A percentile compares a stretch with the other conserved stretches of the same genome.
Evolutionary conservation across 2,888 invertebrate species (phyloP).

Genomic region (Dioctria rufipes): DNA sequence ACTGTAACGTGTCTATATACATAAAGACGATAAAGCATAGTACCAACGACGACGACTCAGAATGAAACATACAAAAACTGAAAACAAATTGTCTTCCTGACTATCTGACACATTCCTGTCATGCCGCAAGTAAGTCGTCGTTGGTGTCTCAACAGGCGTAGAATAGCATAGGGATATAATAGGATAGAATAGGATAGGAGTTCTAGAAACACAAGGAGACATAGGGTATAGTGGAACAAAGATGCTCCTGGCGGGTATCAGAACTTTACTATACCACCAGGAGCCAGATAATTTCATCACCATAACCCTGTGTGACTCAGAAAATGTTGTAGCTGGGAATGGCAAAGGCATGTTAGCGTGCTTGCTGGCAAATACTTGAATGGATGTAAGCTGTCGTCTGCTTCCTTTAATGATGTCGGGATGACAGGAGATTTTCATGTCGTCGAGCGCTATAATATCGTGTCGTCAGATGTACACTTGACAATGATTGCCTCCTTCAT

Average conservation of each 20-base stretch:
- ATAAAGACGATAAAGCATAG: not conserved
- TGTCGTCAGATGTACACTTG: slow-evolving; percentile 43
- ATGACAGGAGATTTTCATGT: slow-evolving; percentile 48
- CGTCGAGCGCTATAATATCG: slow-evolving; percentile 34
- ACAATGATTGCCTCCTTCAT: slow-evolving; percentile 46
- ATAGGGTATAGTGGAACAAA: not conserved
- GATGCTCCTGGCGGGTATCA: slow-evolving; percentile 10
- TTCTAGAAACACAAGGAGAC: not conserved
- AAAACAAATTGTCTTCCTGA: slow-evolving; percentile 52
- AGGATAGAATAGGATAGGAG: no score
- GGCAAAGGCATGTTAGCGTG: slow-evolving; percentile 30
- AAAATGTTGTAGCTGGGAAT: slow-evolving; percentile 17
- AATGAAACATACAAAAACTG: slow-evolving; percentile 11
- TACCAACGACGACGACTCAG: not conserved
- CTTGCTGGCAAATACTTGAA: slow-evolving; percentile 25
- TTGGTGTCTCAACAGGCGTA: not conserved
- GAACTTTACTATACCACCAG: not conserved
- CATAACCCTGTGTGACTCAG: not conserved
- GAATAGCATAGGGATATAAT: no score
- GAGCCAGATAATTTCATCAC: slow-evolving; percentile 18
- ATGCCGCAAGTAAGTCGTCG: slow-evolving; percentile 47
- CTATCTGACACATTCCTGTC: slow-evolving; percentile 50
- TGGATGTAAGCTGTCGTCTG: slow-evolving; percentile 45
- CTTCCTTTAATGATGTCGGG: slow-evolving; percentile 38
- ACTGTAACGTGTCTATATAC: not conserved